Evolutionary conservation across 2,113 vertebrate species (phyloP).

Genomic region (Nothoprocta pentlandii): DNA sequence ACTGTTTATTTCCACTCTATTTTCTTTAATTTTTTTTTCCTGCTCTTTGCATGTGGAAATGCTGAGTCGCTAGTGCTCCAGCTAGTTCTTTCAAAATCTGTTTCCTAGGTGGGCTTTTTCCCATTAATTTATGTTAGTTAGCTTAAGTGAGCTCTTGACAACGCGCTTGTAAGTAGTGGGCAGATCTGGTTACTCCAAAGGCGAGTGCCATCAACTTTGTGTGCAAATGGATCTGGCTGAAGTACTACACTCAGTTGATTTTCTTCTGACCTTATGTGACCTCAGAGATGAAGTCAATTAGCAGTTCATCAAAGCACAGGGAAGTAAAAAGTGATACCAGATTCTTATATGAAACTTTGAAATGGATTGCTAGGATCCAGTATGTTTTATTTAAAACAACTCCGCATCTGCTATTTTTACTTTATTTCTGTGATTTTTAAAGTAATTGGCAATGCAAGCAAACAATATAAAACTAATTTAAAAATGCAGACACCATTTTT

Average conservation of each 20-base stretch:
- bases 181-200: background rate
- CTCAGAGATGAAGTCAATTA: conserved; percentile 75
- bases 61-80: conserved; percentile 81
- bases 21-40: conserved; percentile 71
- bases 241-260: conserved; percentile 72
- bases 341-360: conserved; percentile 36
- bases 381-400: conserved; percentile 31
- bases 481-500: conserved; percentile 49
- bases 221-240: conserved; percentile 68
- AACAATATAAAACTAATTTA: conserved; percentile 47
- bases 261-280: conserved; percentile 71
- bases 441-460: conserved; percentile 67
- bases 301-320: conserved; percentile 66
- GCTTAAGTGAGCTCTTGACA: background rate
- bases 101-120: conserved; percentile 23
- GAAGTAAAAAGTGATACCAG: conserved; percentile 52
- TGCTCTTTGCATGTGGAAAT: conserved; percentile 85
- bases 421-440: conserved; percentile 26
- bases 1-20: conserved; percentile 75
- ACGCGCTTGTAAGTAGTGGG: background rate
- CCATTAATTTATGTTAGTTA: background rate
- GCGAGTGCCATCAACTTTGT: background rate
- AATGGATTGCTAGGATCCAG: conserved; percentile 40
- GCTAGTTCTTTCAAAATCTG: conserved; percentile 65
- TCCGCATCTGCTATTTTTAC: conserved; percentile 42